Evolutionary conservation across 2,888 invertebrate species (phyloP), one percentile per base, ranked within the genome.

Genomic region (Marronus borbonicus): DNA sequence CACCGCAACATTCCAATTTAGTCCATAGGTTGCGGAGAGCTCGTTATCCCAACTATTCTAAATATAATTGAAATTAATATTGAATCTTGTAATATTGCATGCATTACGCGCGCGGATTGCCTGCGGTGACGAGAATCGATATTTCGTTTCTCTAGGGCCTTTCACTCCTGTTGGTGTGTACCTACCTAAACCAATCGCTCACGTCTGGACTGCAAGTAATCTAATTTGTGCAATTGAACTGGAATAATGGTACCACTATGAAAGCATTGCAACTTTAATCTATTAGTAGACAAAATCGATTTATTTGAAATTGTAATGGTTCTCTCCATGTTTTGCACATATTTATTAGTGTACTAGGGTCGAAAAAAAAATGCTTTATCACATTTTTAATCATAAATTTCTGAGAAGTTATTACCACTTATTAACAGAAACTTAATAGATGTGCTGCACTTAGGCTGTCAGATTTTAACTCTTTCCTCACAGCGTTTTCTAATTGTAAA

Each of bases 21-120:
- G 50, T 64, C 62, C 70, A 77, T 64, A 52, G 50, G 70, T 62
- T 72, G 77, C 70, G 77, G 77, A 74, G 70, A 77, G 79, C 76
- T 76, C 72, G 79, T 78, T 80, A 78, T 76, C 78, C 77, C 80
- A 78, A 79, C 78, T 79, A 68, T 68, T 66, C 78, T 77, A 70
- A 79, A 81, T 79, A 80, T 80, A 81, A 81, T 81, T 81, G 80
- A 77, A 81, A 81, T 81, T 81, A 80, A 78, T 77, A 76, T 76
- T 68, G 76, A 68, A 76, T 76, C 76, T 66, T 49, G 66, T 68
- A 76, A 76, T 76, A 58, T 65, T 66, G n/a, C 52, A 76, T 76
- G 76, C 66, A 76, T 58, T 76, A 76, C 66, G 66, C 24, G 55
- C 44, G 55, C 39, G 58, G 66, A 39, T 66, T 66, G 52, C 66